These are phyloP conservation scores for Heterotis niloticus DNA, from an alignment of 2,113 vertebrate genomes.

Conservation along the genomic window DNA sequence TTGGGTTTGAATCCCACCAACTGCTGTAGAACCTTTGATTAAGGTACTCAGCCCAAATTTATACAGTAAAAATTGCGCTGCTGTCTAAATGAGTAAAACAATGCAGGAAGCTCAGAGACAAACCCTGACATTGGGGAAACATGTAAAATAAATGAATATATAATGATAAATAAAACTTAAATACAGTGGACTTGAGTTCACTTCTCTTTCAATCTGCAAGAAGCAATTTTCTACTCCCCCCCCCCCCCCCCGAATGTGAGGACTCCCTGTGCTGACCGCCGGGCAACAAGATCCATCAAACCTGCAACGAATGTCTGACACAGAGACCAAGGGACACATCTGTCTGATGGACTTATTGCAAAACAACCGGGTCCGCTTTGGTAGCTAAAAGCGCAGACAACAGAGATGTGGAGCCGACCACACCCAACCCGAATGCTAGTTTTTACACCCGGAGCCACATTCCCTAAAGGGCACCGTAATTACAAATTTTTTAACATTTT, in stretches of 20 bases:
- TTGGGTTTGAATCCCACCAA: no score
- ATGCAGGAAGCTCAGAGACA: no score
- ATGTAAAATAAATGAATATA: not conserved
- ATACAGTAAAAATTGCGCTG: no score
- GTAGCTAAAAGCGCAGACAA: conserved; percentile 10
- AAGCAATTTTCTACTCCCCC: conserved; percentile 18
- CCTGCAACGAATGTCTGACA: not conserved
- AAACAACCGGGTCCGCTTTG: conserved; percentile 26
- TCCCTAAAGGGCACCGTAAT: conserved; percentile 14
- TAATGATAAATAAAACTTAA: not conserved
- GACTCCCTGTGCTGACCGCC: conserved; percentile 1
- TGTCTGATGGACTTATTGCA: conserved; percentile 34
- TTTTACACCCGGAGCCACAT: not conserved
- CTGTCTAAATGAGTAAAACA: no score
- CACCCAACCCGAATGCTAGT: not conserved
- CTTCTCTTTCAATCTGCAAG: conserved; percentile 20
- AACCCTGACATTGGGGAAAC: not conserved
- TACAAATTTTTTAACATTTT: not conserved
- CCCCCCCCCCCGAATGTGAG: conserved; percentile 25
- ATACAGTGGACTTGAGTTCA: no score
- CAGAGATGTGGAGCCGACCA: no score
- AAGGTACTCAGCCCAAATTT: no score
- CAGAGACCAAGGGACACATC: not conserved
- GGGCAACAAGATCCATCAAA: conserved; percentile 36
- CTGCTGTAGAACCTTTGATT: no score